Evolutionary conservation across 2,888 invertebrate species (phyloP).

Genomic region (Salticus scenicus): DNA sequence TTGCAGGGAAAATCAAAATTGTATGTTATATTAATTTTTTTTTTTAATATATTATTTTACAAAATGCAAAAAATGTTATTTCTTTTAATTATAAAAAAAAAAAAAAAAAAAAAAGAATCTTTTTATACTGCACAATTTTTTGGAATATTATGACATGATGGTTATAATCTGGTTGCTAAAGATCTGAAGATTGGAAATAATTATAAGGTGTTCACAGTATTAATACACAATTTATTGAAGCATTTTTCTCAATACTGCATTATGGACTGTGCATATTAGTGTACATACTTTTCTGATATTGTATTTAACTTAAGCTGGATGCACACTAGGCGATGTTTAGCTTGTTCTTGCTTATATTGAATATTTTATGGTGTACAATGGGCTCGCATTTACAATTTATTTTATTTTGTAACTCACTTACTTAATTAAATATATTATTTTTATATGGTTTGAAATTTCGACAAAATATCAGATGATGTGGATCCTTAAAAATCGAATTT

Average conservation of each 20-base stretch:
- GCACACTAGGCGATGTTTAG: not conserved
- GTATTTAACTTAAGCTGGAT: not conserved
- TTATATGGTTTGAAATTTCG: no score
- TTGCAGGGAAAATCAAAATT: no score
- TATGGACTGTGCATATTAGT: not conserved
- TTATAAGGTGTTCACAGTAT: not conserved
- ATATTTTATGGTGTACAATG: no score
- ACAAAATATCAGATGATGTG: no score
- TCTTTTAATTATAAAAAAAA: not conserved
- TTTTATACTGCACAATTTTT: not conserved
- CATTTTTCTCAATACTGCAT: not conserved
- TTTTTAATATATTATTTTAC: no score
- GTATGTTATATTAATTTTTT: no score
- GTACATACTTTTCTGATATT: not conserved
- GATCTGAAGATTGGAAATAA: not conserved
- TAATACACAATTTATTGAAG: not conserved
- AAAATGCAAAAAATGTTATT: slow-evolving; percentile 19
- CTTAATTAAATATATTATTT: no score
- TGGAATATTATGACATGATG: not conserved
- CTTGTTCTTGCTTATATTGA: not conserved
- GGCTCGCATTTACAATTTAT: no score
- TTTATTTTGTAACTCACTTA: no score
- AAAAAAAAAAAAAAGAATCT: no score
- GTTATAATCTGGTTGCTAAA: not conserved
- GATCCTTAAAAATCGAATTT: no score